Percentiles rank a stretch among this genome's conserved stretches.
Conservation (phyloP, 2,888 invertebrate species). For the Aproaerema taeniolella region DNA sequence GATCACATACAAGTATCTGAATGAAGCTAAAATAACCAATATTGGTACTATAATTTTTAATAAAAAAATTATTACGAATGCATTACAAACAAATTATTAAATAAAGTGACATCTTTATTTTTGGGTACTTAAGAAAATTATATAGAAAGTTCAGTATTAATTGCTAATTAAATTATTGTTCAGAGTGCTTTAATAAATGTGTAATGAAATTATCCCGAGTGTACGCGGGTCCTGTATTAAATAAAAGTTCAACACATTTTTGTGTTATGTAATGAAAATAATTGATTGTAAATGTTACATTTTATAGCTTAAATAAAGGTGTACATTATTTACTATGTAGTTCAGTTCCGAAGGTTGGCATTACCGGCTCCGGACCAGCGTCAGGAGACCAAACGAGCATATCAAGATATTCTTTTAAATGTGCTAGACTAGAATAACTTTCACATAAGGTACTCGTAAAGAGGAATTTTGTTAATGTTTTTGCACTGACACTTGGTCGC, state of each 20-base stretch:
- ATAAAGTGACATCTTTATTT: no score
- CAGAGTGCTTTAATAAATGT: conserved; percentile 34
- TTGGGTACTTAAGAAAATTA: conserved; percentile 2
- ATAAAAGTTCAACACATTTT: conserved; percentile 35
- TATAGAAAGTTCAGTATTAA: conserved; percentile 56
- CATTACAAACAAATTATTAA: background rate
- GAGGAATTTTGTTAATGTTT: conserved; percentile 48
- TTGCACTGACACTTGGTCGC: conserved; percentile 53
- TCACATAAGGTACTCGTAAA: conserved; percentile 33
- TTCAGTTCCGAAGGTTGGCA: conserved; percentile 36
- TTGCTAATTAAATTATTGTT: conserved; percentile 42
- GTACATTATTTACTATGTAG: conserved; percentile 54
- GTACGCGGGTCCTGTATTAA: conserved; percentile 25
- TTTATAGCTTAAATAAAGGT: conserved; percentile 58
- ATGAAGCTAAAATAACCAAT: no score
- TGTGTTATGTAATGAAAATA: conserved; percentile 41
- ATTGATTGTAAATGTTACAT: conserved; percentile 56
- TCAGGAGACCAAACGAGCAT: conserved; percentile 45
- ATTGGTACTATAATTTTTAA: no score
- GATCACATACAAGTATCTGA: conserved; percentile 25
- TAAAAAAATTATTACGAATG: background rate
- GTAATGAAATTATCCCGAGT: conserved; percentile 25
- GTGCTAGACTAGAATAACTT: conserved; percentile 40
- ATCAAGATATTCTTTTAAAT: conserved; percentile 58
- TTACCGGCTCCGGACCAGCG: conserved; percentile 24